Base-by-base conservation (phyloP, 1,140 invertebrate species). In the Euglossa dilemma region DNA sequence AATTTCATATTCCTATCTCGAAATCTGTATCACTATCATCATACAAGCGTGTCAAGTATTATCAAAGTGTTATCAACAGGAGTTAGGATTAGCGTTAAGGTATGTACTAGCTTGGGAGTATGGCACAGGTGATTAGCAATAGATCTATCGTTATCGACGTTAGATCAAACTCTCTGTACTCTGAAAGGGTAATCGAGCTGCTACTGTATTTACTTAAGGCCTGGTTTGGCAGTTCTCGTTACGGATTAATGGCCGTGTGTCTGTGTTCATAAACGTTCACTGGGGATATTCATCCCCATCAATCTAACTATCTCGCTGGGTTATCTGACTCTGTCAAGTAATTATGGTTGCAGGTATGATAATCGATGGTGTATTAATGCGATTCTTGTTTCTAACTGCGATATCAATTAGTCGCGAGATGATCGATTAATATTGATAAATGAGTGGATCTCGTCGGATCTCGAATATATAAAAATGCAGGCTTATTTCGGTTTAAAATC, bases 271-370 rank as follows among this genome's bases (percentile, higher is more conserved):
- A 57, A 73, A 57, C n/a, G 23, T 73, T 73, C 23, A 57, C 71
- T 45, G 50, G 16, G 36, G 16, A 57, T 57, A 45, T 45, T 73
- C 54, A 56, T 9, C 43, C 14, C 20, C 54, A 57, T 73, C 36
- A 73, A 73, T 73, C 36, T 54, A 25, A 45, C 54, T 73, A 73
- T 73, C 71, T 25, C 11, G 54, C n/a, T 25, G 20, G 23, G 36
- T 57, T 73, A 73, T 73, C 54, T 45, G n/a, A 57, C 28, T 73
- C 36, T 73, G 71, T 73, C 54, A 73, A 73, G 71, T 73, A 73
- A 73, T 25, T 57, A 56, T 25, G 25, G 18, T 45, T 8, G 71
- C 6, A 25, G 11, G 16, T 71, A 43, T 20, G 36, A 28, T 54
- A 56, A 73, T 73, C 71, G 16, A 73, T 45, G n/a, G 36, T 25